Evolutionary conservation across 2,888 invertebrate genomes (phyloP), one percentile per base, ranked within the genome.

Genomic region (Synergus itoensis): DNA sequence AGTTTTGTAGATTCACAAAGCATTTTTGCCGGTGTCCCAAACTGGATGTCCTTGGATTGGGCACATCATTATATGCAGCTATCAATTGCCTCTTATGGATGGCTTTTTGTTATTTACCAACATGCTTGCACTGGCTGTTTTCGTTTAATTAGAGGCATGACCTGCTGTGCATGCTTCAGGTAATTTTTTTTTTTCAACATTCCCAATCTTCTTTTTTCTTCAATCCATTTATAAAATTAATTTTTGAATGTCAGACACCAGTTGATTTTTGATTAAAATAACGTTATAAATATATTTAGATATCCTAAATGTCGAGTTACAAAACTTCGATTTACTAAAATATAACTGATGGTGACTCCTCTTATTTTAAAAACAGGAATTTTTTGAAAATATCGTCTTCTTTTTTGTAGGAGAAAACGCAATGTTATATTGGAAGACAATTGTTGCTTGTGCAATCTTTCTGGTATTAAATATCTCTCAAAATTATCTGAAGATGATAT

Each of bases 371-470:
- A 53, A 9, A 28, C 53, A 28, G 64, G 77, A 14, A 57, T 78
- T 78, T 65, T 77, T 77, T 81, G 79, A 28, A 75, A 64, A 78
- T 63, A 60, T 14, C 28, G n/a, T 45, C 87, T 84, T 21, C 41
- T 91, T 81, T 87, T 88, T 86, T 86, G 4, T 86, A 93, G 93
- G 84, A 87, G 91, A 28, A 93, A 93, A 83, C 91, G 92, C 16
- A 95, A 94, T 3, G 93, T 95, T 85, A 95, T 97, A 64, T 94
- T 95, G n/a, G 96, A 96, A 82, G 98, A 98, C 93, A 98, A 98
- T 92, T 97, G 97, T 92, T 98, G 98, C 91, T 93, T 96, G 88
- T 98, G 98, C 92, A 95, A 97, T 92, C 95, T 97, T 80, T 96
- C 97, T 7, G 97, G 97, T 16, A 95, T 98, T 81, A 96, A 96